Evolutionary conservation across 2,797 vertebrate genomes (phyloP).

Genomic region (Neolamprologus multifasciatus): DNA sequence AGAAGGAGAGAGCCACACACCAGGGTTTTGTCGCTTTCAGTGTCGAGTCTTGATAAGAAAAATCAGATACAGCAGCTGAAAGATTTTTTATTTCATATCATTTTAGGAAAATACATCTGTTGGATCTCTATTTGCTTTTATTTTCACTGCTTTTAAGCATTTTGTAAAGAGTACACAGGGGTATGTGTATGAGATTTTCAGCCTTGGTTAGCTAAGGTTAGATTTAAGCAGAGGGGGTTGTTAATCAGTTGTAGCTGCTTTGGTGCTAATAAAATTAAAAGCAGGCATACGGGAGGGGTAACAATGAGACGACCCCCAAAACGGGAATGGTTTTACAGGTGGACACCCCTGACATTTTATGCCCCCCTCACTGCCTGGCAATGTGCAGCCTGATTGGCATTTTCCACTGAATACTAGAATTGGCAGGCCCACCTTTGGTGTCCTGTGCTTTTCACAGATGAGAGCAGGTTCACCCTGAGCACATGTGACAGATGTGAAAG

Average conservation of each 20-base stretch:
- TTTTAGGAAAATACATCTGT: background rate
- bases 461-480: background rate
- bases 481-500: background rate
- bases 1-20: conserved; percentile 22
- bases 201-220: background rate
- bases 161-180: background rate
- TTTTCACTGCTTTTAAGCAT: background rate
- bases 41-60: conserved; percentile 14
- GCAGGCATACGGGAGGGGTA: background rate
- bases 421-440: background rate
- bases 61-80: conserved; percentile 14
- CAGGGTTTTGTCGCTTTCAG: no score
- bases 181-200: background rate
- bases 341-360: background rate
- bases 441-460: background rate
- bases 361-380: background rate
- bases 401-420: background rate
- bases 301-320: background rate
- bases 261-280: background rate
- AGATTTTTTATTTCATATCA: conserved; percentile 41
- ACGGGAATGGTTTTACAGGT: background rate
- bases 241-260: background rate
- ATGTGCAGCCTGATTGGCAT: background rate
- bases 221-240: background rate
- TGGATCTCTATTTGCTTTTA: background rate